A percentile compares a stretch with the other conserved stretches of the same genome.
Conservation (phyloP, 2,888 invertebrate genomes). For the Phragmatobia fuliginosa region DNA sequence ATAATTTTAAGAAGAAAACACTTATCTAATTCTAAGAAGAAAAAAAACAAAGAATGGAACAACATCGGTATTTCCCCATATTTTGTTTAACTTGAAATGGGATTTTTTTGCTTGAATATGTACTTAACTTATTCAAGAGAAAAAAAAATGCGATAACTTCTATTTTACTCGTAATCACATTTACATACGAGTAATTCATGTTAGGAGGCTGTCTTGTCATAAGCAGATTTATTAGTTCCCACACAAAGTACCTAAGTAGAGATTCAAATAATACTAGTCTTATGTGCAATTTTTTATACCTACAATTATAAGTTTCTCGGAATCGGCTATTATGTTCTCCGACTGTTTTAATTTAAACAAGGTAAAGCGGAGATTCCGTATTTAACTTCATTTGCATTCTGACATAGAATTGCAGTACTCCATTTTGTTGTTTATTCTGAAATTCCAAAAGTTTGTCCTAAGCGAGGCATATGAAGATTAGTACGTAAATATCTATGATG, state of each 20-base stretch:
- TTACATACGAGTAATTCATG: conserved; percentile 23
- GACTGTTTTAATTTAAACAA: conserved; percentile 63
- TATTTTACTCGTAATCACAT: conserved; percentile 64
- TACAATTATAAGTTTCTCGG: conserved; percentile 67
- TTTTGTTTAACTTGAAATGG: conserved; percentile 28
- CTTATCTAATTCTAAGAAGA: background rate
- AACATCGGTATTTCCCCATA: conserved; percentile 32
- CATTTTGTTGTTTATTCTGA: conserved; percentile 18
- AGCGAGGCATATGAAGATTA: background rate
- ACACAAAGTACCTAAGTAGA: conserved; percentile 55
- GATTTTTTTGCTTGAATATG: conserved; percentile 33
- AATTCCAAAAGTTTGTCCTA: conserved; percentile 22
- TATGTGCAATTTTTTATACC: conserved; percentile 65
- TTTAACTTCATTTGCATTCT: conserved; percentile 50
- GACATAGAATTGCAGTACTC: conserved; percentile 20
- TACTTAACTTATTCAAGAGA: conserved; percentile 55
- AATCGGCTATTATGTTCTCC: conserved; percentile 56
- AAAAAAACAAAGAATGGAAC: background rate
- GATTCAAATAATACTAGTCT: conserved; percentile 51
- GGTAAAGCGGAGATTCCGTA: conserved; percentile 60
- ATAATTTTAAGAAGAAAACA: background rate
- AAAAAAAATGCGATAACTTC: conserved; percentile 61
- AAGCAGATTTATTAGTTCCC: conserved; percentile 77
- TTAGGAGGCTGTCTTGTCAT: conserved; percentile 64
- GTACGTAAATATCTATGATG: conserved; percentile 8